phyloP scores from a whole-genome alignment of 2,113 vertebrate genomes.

The Fregata magnificens region DNA sequence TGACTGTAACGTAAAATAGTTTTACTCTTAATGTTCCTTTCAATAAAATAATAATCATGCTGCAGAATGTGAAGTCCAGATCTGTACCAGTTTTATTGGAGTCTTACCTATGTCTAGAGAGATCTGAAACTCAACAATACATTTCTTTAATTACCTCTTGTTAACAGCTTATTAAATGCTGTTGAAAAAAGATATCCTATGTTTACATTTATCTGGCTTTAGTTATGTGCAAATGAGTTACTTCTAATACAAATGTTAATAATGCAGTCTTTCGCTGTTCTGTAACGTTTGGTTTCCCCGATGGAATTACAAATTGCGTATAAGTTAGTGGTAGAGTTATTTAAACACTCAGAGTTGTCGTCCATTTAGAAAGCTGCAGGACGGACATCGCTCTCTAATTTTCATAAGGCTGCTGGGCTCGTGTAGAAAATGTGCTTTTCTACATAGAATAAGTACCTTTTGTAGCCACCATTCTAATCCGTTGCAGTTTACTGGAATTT shows the following conservation, averaged over 20 bases:
- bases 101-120: not conserved
- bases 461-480: not conserved
- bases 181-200: not conserved
- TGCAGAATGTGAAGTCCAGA: conserved; percentile 34
- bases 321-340: not conserved
- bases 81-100: not conserved
- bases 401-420: not conserved
- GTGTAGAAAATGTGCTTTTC: not conserved
- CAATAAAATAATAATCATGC: conserved; percentile 51
- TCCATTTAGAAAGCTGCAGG: not conserved
- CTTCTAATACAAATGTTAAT: not conserved
- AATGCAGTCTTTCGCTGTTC: rapidly evolving
- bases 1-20: conserved; percentile 51
- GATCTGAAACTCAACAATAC: conserved; percentile 16
- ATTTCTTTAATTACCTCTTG: conserved; percentile 55
- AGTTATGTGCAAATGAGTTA: not conserved
- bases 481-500: not conserved
- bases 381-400: not conserved
- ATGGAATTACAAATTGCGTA: too few relatives aligned
- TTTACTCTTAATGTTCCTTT: conserved; percentile 44
- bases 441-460: rapidly evolving
- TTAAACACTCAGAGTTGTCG: not conserved
- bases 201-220: not conserved
- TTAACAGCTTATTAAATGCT: conserved; percentile 34
- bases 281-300: not conserved